Base-by-base conservation (phyloP, 2,888 invertebrate genomes). In the Synergus japonicus region DNA sequence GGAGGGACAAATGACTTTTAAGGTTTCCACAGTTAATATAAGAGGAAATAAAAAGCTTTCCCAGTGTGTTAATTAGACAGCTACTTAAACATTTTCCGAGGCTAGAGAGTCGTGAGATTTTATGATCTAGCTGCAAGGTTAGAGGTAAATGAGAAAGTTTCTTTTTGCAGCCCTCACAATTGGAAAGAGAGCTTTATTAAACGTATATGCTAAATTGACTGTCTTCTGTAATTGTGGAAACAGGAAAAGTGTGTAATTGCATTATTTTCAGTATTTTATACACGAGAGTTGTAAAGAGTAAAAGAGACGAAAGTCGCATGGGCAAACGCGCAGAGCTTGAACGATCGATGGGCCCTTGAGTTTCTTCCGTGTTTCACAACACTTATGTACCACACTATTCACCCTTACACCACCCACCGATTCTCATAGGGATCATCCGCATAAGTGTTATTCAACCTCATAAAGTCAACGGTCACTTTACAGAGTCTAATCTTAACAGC, bases 321-420 rank as follows among this genome's bases (percentile, higher is more conserved):
- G 78, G 41, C 76, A 54, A 77, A 65, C 63, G 76, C 78, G 46
- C 83, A 80, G 81, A 81, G 85, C 78, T 84, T 84, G 80, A 87
- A 86, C 88, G 89, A 88, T 89, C 88, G 89, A 89, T 88, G 87
- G 87, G 84, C 83, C 86, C 85, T 88, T 86, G 85, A 86, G 82
- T 82, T 84, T 81, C 82, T 83, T 85, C 82, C 82, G 85, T 83
- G 86, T 87, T 88, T 85, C 83, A 82, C 85, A 86, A 86, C 86
- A 86, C 84, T 86, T 76, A 76, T 67, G 76, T 65, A 65, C 81
- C 76, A 46, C 73, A 29, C 29, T 77, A 81, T 79, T 76, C 76
- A 65, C 10, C 58, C 67, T n/a, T 22, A 29, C 77, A 46, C 5
- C 37, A 37, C 37, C 46, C 64, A 46, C 76, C 60, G 60, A 60